Evolutionary conservation across 2,113 vertebrate genomes (phyloP).

Genomic region (Ceyx margarethae): DNA sequence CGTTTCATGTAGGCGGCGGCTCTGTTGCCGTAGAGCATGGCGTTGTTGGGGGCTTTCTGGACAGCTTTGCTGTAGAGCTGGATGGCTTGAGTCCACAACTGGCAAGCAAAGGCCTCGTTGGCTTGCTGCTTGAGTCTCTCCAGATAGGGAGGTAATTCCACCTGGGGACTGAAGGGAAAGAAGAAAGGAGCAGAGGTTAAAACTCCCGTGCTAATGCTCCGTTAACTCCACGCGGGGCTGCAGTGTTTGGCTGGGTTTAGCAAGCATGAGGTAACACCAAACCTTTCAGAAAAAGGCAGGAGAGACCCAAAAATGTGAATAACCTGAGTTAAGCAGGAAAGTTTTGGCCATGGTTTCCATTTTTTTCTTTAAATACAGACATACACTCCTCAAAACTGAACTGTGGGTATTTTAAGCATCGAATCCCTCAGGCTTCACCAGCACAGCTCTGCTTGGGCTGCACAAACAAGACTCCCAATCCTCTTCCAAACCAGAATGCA

Average conservation of each 20-base stretch:
- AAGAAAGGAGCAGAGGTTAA: neutral
- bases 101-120: slow-evolving; percentile 94
- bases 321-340: neutral
- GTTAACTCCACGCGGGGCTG: neutral
- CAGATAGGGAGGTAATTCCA: slow-evolving; percentile 89
- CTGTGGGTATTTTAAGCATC: neutral
- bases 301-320: neutral
- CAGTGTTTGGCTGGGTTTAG: neutral
- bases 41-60: slow-evolving; percentile 86
- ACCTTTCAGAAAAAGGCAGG: neutral
- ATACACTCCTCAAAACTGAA: neutral
- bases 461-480: neutral
- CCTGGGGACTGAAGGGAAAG: slow-evolving; percentile 73
- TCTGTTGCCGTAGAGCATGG: slow-evolving; percentile 96
- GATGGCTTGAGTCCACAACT: slow-evolving; percentile 98
- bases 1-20: slow-evolving; percentile 99
- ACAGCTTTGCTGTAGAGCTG: slow-evolving; percentile 97
- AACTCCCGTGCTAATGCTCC: neutral
- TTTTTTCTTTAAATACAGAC: neutral
- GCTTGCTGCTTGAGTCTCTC: slow-evolving; percentile 95
- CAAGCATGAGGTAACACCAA: neutral
- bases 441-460: neutral
- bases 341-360: neutral
- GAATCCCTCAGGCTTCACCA: neutral
- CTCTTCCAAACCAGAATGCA: neutral